Evolutionary conservation across 2,113 vertebrate genomes (phyloP), one percentile per base, ranked within the genome.

Genomic region (Ptychochromis oligacanthus): DNA sequence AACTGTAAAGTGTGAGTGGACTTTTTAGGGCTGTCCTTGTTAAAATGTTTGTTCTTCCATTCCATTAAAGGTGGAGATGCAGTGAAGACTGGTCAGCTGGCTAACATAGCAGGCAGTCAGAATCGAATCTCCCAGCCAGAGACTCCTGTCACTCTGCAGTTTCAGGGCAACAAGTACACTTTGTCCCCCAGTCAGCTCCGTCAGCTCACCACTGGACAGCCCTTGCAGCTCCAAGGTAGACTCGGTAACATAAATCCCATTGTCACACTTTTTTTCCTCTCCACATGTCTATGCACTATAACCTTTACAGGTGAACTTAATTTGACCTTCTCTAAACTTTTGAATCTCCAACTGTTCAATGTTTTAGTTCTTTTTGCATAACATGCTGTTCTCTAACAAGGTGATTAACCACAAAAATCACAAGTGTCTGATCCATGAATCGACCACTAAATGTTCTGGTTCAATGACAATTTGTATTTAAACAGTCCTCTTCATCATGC

Each of bases 81-180:
- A 86, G 97, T 97, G 80, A 98, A 97, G 95, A 96, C 97, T 81
- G 94, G 96, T 79, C 97, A 97, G 88, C 93, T 97, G 93, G 95
- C 97, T 82, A 97, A 97, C 88, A 96, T 97, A 88, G 93, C 97
- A 57, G 96, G 96, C 65, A 91, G 91, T 62, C 97, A 97, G 93
- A 96, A 95, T 83, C 96, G 97, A 11, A 97, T 97, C 1, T 93
- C 97, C 9, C 97, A 97, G 91, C 96, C 96, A 2, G 97, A 98
- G 94, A 97, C 97, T 9, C 97, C 97, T 0, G 97, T 98, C 87
- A 98, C 97, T 0, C 93, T 98, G 83, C 97, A 98, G 93, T 98
- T 98, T 91, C 97, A 98, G 93, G 97, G 97, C 31, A 98, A 98
- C 94, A 98, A 98, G 89, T 97, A 98, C 81, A 98, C 97, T 7